phyloP scores from a whole-genome alignment of 2,113 vertebrate genomes.

The Scartelaos histophorus region DNA sequence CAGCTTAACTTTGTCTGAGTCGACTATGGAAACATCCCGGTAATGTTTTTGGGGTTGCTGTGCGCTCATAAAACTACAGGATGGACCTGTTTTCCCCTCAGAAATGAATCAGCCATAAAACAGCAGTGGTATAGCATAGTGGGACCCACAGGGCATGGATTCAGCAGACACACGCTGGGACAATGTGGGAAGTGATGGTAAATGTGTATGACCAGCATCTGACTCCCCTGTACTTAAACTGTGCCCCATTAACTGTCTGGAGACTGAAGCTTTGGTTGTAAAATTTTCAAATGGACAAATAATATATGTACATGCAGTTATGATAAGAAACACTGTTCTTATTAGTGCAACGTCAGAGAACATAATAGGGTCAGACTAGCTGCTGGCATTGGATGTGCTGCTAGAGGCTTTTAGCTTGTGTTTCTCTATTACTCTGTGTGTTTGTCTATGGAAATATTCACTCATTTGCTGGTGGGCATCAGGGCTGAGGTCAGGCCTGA shows the following conservation, averaged over 20 bases:
- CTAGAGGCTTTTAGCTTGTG: constrained; percentile 31
- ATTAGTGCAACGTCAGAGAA: constrained; percentile 37
- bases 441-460: constrained; percentile 22
- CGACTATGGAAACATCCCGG: constrained; percentile 39
- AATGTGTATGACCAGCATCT: constrained; percentile 53
- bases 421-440: constrained; percentile 27
- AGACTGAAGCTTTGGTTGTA: constrained; percentile 40
- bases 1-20: constrained; percentile 43
- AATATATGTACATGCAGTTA: constrained; percentile 25
- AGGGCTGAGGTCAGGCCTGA: constrained; percentile 32
- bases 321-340: constrained; percentile 35
- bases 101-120: constrained; percentile 71
- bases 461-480: constrained; percentile 4
- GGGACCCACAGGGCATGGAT: constrained; percentile 36
- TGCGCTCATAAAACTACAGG: constrained; percentile 53
- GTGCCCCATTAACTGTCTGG: constrained; percentile 49
- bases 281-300: constrained; percentile 20
- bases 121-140: constrained; percentile 45
- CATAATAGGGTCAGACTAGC: constrained; percentile 35
- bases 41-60: constrained; percentile 58
- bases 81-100: constrained; percentile 48
- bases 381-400: constrained; percentile 25
- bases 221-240: constrained; percentile 42
- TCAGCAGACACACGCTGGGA: constrained; percentile 51
- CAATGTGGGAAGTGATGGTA: constrained; percentile 59